Base-by-base conservation (phyloP, 2,797 vertebrate genomes). In the Psittacula echo region DNA sequence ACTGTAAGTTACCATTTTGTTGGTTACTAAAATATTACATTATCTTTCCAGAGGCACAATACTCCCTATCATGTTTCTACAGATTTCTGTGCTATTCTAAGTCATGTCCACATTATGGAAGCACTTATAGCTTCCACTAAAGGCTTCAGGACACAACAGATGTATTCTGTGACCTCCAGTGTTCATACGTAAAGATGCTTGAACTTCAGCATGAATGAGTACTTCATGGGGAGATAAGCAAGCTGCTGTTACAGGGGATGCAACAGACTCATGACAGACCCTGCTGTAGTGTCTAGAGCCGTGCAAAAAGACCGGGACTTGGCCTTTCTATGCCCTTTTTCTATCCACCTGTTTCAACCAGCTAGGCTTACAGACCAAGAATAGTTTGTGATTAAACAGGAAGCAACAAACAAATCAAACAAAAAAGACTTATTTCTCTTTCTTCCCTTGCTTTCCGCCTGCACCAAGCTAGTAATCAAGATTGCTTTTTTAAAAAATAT, bases 21-120 rank as follows among this genome's bases (percentile, higher is more conserved):
- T 72, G 32, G 39, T 85, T 93, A 50, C 74, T 82, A 83, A 94
- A 79, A 82, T 65, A 78, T 21, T 76, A 14, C 24, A 65, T 93
- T 94, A 86, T 66, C 45, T 88, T 95, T 90, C 60, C 34, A 72
- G 83, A 82, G 72, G 53, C 76, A 71, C 34, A 67, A 42, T 51
- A 16, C 16, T 93, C 66, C 41, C 51, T 89, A 73, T 79, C 10
- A 0, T 54, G 30, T 73, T 96, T 81, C 79, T 91, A 30, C 62
- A 89, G 60, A 88, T 56, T 91, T 92, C 62, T 53, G 7, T 67
- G 20, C 42, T 74, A 58, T 78, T 87, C 60, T 86, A 51, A 81
- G 70, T 58, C 21, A 15, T 68, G 58, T 64, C 44, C 47, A 88
- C 14, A 41, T 90, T 86, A 72, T n/a, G 10, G 89, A 86, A 86